Conservation (phyloP, 2,888 invertebrate genomes). For the Lottia scabra region DNA sequence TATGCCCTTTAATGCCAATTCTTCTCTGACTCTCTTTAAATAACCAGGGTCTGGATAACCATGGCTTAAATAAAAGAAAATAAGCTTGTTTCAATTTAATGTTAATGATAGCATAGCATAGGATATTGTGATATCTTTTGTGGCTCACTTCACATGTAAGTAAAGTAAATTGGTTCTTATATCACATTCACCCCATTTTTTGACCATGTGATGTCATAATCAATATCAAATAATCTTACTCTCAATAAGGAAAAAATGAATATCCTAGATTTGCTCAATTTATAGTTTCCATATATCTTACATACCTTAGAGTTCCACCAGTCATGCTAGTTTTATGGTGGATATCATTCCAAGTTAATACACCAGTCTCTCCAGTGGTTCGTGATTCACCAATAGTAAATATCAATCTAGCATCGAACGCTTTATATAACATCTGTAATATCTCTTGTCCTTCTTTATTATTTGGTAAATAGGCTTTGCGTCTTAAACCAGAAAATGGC, state of each 20-base stretch:
- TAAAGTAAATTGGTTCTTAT: no score
- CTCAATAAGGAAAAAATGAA: no score
- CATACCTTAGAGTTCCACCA: slow-evolving; percentile 52
- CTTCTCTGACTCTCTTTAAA: slow-evolving; percentile 50
- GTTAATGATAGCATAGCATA: neutral
- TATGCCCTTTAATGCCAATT: slow-evolving; percentile 56
- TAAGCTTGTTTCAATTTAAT: neutral
- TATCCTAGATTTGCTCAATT: no score
- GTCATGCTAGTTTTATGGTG: slow-evolving; percentile 59
- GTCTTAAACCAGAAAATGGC: slow-evolving; percentile 42
- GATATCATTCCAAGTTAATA: slow-evolving; percentile 62
- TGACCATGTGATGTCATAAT: no score
- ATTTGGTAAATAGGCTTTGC: slow-evolving; percentile 58
- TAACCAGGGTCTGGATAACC: slow-evolving; percentile 60
- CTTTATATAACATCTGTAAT: slow-evolving; percentile 44
- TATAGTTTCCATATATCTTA: no score
- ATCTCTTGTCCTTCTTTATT: slow-evolving; percentile 50
- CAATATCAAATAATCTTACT: no score
- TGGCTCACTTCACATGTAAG: no score
- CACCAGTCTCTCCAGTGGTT: slow-evolving; percentile 50
- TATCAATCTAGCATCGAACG: slow-evolving; percentile 53
- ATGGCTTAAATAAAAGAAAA: slow-evolving; percentile 35
- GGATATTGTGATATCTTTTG: neutral
- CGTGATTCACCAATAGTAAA: slow-evolving; percentile 59
- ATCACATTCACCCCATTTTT: no score